Percentiles rank a stretch among this genome's conserved stretches.
phyloP scores from a whole-genome alignment of 35 echinoderm and acorn worm genomes.

The Lytechinus pictus region DNA sequence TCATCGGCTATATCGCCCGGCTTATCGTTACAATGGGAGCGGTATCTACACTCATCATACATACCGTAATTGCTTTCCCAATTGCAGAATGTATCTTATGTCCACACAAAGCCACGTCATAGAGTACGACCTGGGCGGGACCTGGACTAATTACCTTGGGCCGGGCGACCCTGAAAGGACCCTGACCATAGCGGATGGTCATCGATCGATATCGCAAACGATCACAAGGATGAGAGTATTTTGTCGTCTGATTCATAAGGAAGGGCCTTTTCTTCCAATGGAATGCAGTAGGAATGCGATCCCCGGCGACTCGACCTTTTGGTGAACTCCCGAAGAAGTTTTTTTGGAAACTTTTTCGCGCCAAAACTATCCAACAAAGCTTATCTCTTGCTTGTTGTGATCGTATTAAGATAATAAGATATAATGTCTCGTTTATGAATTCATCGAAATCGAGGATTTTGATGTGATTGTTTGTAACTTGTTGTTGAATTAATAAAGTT shows the following conservation, averaged over 20 bases:
- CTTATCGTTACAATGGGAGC: not conserved
- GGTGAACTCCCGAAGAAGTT: not conserved
- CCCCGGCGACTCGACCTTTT: not conserved
- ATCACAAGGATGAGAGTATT: not conserved
- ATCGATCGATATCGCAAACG: not conserved
- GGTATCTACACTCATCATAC: not conserved
- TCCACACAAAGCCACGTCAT: not conserved
- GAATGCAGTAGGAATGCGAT: not conserved
- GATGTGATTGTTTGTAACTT: too few relatives aligned
- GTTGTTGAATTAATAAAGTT: too few relatives aligned
- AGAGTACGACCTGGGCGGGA: not conserved
- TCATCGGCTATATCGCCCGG: not conserved
- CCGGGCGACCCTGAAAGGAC: not conserved
- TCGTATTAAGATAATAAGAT: too few relatives aligned
- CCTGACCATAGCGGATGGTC: not conserved
- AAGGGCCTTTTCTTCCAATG: not conserved
- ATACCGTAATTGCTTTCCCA: slow-evolving; percentile 1
- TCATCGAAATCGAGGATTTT: too few relatives aligned
- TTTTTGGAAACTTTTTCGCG: not conserved
- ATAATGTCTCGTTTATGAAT: too few relatives aligned
- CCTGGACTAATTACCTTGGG: not conserved
- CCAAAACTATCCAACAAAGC: not conserved
- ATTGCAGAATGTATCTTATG: not conserved
- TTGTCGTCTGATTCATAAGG: not conserved
- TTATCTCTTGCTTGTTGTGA: not conserved